Evolutionary conservation across 2,888 invertebrate species (phyloP).

Genomic region (Endotricha flammealis): DNA sequence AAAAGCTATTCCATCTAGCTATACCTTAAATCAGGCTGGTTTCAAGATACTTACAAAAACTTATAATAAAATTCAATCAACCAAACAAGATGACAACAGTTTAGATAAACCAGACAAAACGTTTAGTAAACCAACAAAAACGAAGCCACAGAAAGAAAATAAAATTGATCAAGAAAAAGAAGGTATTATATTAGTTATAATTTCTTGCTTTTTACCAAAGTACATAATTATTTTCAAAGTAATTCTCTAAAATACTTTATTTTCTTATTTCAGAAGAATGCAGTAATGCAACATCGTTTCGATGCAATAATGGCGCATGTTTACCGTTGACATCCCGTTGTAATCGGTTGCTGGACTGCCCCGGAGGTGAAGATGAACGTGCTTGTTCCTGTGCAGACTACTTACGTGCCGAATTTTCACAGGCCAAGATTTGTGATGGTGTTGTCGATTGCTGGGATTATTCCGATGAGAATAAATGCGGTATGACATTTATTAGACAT

Average conservation of each 20-base stretch:
- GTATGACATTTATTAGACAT: slow-evolving; percentile 52
- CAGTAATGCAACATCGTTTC: slow-evolving; percentile 73
- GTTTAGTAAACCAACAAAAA: slow-evolving; percentile 41
- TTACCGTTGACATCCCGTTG: slow-evolving; percentile 82
- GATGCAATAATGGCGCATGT: slow-evolving; percentile 81
- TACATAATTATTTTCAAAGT: too few relatives aligned
- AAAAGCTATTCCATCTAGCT: slow-evolving; percentile 79
- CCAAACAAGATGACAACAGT: slow-evolving; percentile 65
- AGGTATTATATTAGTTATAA: slow-evolving; percentile 35
- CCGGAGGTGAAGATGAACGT: slow-evolving; percentile 83
- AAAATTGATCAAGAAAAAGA: slow-evolving; percentile 29
- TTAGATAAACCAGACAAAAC: slow-evolving; percentile 58
- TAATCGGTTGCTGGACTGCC: slow-evolving; percentile 84
- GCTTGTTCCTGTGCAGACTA: slow-evolving; percentile 88
- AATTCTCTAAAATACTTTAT: too few relatives aligned
- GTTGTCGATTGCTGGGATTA: slow-evolving; percentile 89
- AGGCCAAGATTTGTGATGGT: slow-evolving; percentile 88
- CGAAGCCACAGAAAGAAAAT: slow-evolving; percentile 45
- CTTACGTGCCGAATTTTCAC: slow-evolving; percentile 81
- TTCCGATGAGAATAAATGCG: slow-evolving; percentile 86
- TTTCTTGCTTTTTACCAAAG: slow-evolving; percentile 1
- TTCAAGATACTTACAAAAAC: slow-evolving; percentile 82
- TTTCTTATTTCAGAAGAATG: slow-evolving; percentile 46
- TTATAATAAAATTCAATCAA: slow-evolving; percentile 74
- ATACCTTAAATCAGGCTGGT: slow-evolving; percentile 80